Evolutionary conservation across 2,888 invertebrate species (phyloP).

Genomic region (Leucophenga maculata): DNA sequence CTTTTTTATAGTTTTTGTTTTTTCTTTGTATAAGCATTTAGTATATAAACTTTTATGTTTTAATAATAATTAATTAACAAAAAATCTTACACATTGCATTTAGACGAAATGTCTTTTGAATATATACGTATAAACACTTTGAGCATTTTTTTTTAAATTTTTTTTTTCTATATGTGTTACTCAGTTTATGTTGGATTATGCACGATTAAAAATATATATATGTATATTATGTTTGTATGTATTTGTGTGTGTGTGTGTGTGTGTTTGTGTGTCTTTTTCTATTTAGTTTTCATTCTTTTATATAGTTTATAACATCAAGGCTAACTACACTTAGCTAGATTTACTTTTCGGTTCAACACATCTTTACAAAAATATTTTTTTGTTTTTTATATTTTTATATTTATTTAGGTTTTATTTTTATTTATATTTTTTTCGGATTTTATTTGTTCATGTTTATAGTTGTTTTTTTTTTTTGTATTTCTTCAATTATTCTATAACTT

Average conservation of each 20-base stretch:
- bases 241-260: conserved; percentile 36
- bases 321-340: conserved; percentile 12
- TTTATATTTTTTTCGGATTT: background rate
- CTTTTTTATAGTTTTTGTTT: too few relatives aligned
- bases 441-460: background rate
- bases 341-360: background rate
- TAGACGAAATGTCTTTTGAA: too few relatives aligned
- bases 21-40: too few relatives aligned
- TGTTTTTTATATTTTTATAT: background rate
- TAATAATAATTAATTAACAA: too few relatives aligned
- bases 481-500: conserved; percentile 35
- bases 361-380: conserved; percentile 9
- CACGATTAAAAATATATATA: conserved; percentile 1
- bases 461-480: conserved; percentile 36
- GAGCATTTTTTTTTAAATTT: too few relatives aligned
- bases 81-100: too few relatives aligned
- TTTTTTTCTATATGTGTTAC: too few relatives aligned
- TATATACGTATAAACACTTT: too few relatives aligned
- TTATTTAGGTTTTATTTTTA: background rate
- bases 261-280: conserved; percentile 28
- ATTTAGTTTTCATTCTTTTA: conserved; percentile 35
- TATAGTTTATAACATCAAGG: conserved; percentile 27
- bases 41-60: too few relatives aligned
- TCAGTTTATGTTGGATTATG: too few relatives aligned
- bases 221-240: conserved; percentile 26